phyloP scores from a whole-genome alignment of 2,888 invertebrate species.

The Xiphydria camelus region DNA sequence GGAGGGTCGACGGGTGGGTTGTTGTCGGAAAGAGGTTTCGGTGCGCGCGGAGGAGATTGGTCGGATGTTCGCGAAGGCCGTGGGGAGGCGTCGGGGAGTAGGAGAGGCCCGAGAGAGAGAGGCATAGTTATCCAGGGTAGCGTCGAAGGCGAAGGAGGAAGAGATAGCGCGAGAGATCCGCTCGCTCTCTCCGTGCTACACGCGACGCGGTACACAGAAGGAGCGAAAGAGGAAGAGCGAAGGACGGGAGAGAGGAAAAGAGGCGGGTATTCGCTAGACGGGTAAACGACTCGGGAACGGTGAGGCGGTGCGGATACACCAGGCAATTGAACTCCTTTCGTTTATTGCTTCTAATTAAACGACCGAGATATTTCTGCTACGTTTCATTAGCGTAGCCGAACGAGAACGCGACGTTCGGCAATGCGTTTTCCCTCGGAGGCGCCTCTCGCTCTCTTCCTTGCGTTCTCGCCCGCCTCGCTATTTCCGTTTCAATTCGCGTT shows the following conservation, averaged over 20 bases:
- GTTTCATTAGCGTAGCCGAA: conserved; percentile 51
- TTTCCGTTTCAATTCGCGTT: conserved; percentile 1
- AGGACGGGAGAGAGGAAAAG: conserved; percentile 7
- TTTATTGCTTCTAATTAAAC: conserved; percentile 56
- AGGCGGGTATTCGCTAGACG: conserved; percentile 32
- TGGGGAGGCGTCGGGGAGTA: neutral
- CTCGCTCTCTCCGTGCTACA: too few relatives aligned
- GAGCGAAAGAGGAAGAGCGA: neutral
- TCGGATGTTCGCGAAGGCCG: too few relatives aligned
- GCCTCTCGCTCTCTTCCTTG: conserved; percentile 1
- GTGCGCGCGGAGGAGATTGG: too few relatives aligned
- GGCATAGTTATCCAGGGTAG: too few relatives aligned
- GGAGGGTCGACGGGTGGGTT: too few relatives aligned
- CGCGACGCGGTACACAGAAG: too few relatives aligned
- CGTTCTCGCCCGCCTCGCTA: conserved; percentile 1
- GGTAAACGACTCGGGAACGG: conserved; percentile 34
- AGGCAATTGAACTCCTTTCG: conserved; percentile 52
- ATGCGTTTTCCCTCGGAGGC: conserved; percentile 36
- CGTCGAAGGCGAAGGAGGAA: conserved; percentile 1
- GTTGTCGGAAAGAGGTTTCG: too few relatives aligned
- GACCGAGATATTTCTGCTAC: conserved; percentile 53
- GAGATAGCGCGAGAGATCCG: conserved; percentile 6
- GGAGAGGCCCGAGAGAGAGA: too few relatives aligned
- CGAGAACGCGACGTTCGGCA: conserved; percentile 35
- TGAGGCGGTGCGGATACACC: conserved; percentile 35